Evolutionary conservation across 2,113 vertebrate species (phyloP).

Genomic region (Indicator indicator): DNA sequence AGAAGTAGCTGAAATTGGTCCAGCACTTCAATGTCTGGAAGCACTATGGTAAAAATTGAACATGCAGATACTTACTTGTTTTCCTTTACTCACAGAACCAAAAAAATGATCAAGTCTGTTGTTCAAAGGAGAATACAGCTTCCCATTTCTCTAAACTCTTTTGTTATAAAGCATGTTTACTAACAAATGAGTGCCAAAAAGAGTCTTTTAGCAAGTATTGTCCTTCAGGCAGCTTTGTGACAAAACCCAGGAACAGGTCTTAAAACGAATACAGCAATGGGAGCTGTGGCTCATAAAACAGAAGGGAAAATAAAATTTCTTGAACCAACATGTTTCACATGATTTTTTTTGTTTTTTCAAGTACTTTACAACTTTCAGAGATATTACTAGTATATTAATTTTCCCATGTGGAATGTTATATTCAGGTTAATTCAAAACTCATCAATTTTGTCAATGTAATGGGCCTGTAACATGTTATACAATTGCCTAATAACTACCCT

Average conservation of each 20-base stretch:
- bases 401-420: background rate
- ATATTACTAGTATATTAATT: background rate
- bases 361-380: background rate
- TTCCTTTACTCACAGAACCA: background rate
- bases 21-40: background rate
- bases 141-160: background rate
- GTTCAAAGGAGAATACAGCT: background rate
- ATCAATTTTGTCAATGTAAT: conserved; percentile 7
- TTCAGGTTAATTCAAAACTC: conserved; percentile 34
- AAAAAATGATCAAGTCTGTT: background rate
- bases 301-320: background rate
- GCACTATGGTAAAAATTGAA: background rate
- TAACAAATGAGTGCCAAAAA: background rate
- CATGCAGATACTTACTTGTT: background rate
- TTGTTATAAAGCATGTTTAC: background rate
- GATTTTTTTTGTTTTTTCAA: background rate
- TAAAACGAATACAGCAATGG: background rate
- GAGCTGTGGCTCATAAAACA: background rate
- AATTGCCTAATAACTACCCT: background rate
- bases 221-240: background rate
- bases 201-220: background rate
- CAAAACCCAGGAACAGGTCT: background rate
- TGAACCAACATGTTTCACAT: background rate
- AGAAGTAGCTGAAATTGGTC: background rate
- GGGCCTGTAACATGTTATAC: background rate